Base-by-base conservation (phyloP, 2,113 vertebrate genomes). In the Pedionomus torquatus region DNA sequence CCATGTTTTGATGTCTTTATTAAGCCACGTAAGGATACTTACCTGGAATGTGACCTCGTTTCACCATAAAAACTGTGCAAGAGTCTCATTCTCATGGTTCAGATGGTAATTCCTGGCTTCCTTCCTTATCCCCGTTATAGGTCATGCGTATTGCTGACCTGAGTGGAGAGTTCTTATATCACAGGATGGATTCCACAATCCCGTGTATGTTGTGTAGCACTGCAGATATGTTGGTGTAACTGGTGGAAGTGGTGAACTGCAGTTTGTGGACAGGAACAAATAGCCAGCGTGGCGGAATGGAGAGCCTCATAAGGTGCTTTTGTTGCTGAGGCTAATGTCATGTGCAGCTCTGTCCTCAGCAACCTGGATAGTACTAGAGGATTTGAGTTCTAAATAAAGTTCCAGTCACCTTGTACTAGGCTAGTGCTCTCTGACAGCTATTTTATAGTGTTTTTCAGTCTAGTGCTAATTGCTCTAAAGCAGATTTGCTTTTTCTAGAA, bases 221-320 rank as follows among this genome's bases (percentile, higher is more conserved):
- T 58, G 4, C 31, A 26, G 44, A 9, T 37, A 43, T 17, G 8
- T 43, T 39, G 26, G 13, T 63, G 26, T 83, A 26, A 48, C 25
- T 15, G 31, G 24, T 72, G 43, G 61, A 63, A 55, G 12, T 1
- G 3, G 5, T 65, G 26, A 68, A n/a, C 72, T 49, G n/a, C 57
- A 63, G 25, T 10, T 23, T 1, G 3, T 33, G 31, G 31, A 8
- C 37, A 35, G 43, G 43, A 78, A 21, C 0, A 0, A n/a, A 54
- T 44, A 16, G 8, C 44, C 77, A 2, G 8, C 7, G 13, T 13
- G 44, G 33, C 16, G 49, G 41, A 82, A 5, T 16, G 4, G 55
- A 46, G 58, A 52, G 18, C 23, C 55, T 84, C 4, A 0, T 74
- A 23, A 51, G 51, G 12, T 90, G 49, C 60, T 13, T 74, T 37